phyloP scores from a whole-genome alignment of 2,113 vertebrate species.

The Ophiodon elongatus region DNA sequence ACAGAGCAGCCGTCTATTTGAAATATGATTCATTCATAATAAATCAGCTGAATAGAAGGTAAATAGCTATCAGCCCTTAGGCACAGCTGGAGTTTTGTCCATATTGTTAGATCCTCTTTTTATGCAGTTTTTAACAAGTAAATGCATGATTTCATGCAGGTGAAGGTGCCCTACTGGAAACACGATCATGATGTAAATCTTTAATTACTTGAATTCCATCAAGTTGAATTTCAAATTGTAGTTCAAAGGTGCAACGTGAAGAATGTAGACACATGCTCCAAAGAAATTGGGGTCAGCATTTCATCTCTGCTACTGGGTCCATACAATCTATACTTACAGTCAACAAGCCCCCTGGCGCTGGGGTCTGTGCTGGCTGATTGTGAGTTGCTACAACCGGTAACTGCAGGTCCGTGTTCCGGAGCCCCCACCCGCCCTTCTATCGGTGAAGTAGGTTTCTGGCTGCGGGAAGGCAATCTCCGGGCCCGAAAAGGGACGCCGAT shows the following conservation, averaged over 20 bases:
- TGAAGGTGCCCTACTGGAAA: neutral
- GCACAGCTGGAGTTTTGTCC: neutral
- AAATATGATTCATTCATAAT: slow-evolving; percentile 1
- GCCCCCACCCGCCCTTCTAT: too few relatives aligned
- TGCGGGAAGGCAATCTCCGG: too few relatives aligned
- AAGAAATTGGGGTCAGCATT: too few relatives aligned
- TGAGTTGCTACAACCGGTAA: too few relatives aligned
- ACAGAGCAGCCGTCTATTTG: slow-evolving; percentile 5
- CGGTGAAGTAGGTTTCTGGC: too few relatives aligned
- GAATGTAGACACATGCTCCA: too few relatives aligned
- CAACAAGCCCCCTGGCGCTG: too few relatives aligned
- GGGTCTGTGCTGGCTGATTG: too few relatives aligned
- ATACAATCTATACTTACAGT: too few relatives aligned
- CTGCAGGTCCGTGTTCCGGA: too few relatives aligned
- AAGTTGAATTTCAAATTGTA: neutral
- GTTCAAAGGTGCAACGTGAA: neutral
- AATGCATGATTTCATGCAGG: neutral
- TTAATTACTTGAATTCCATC: neutral
- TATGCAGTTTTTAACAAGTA: neutral
- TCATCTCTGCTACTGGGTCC: too few relatives aligned
- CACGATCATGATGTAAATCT: neutral
- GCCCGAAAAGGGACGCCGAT: too few relatives aligned
- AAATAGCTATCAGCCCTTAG: neutral
- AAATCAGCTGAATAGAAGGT: neutral
- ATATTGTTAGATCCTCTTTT: neutral